Evolutionary conservation across 2,888 invertebrate genomes (phyloP).

Genomic region (Lutraria lutraria): DNA sequence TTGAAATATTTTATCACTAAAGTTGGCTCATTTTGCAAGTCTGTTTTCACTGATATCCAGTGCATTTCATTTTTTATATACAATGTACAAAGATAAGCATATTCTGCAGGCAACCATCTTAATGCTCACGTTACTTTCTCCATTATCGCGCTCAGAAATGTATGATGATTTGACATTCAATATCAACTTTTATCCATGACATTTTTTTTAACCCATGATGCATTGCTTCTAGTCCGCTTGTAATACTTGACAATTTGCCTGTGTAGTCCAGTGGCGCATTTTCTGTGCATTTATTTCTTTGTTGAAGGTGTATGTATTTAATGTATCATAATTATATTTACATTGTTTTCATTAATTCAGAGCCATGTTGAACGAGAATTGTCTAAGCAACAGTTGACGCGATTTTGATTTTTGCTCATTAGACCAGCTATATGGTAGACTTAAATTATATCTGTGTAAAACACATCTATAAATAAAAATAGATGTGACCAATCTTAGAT

Average conservation of each 20-base stretch:
- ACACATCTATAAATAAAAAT: neutral
- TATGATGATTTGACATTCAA: neutral
- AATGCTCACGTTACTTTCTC: no score
- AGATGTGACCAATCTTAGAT: neutral
- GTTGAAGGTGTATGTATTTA: neutral
- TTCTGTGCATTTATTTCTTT: constrained; percentile 27
- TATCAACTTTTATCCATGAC: constrained; percentile 35
- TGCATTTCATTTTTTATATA: neutral
- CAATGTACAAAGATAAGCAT: neutral
- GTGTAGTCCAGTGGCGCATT: constrained; percentile 29
- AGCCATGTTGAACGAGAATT: constrained; percentile 27
- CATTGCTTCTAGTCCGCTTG: constrained; percentile 66
- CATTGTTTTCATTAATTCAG: neutral
- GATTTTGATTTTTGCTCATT: constrained; percentile 24
- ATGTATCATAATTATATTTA: constrained; percentile 1
- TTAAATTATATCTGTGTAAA: neutral
- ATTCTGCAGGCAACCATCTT: neutral
- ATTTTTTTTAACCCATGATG: constrained; percentile 43
- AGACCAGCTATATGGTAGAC: neutral
- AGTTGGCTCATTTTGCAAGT: neutral
- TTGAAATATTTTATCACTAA: neutral
- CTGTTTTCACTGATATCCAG: neutral
- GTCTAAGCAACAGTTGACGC: constrained; percentile 16
- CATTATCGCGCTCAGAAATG: neutral
- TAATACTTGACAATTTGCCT: constrained; percentile 39